phyloP scores from a whole-genome alignment of 2,113 vertebrate genomes.

The Microtus pennsylvanicus region DNA sequence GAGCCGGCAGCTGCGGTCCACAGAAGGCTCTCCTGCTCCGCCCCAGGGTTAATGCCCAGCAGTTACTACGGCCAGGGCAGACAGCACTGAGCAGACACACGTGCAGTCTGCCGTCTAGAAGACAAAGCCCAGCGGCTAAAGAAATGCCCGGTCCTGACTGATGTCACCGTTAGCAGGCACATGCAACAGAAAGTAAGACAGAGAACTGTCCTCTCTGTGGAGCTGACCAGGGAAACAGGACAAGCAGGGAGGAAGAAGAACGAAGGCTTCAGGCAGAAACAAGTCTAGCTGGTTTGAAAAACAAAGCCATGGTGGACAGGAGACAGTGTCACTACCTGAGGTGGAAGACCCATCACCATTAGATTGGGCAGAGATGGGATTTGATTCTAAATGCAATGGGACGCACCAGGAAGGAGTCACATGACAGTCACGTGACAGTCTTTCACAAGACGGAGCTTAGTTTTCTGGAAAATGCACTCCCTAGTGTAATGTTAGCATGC shows the following conservation, averaged over 20 bases:
- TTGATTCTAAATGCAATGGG: background rate
- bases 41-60: background rate
- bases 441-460: background rate
- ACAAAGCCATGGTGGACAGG: fast-evolving
- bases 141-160: fast-evolving
- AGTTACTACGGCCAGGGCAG: too few species aligned
- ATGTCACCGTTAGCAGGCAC: too few species aligned
- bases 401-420: background rate
- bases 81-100: fast-evolving
- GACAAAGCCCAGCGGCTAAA: too few species aligned
- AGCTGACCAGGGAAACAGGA: too few species aligned
- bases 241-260: background rate
- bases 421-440: background rate
- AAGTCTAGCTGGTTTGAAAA: background rate
- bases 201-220: background rate
- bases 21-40: background rate
- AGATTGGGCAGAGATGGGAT: background rate
- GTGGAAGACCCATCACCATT: background rate
- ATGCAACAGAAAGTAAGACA: background rate
- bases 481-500: too few species aligned
- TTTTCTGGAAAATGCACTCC: background rate
- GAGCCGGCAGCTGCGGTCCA: background rate
- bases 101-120: fast-evolving
- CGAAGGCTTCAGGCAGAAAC: background rate
- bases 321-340: background rate